Percentiles rank a stretch among this genome's conserved stretches.
phyloP scores from a whole-genome alignment of 2,113 vertebrate species.

The Etheostoma cragini region DNA sequence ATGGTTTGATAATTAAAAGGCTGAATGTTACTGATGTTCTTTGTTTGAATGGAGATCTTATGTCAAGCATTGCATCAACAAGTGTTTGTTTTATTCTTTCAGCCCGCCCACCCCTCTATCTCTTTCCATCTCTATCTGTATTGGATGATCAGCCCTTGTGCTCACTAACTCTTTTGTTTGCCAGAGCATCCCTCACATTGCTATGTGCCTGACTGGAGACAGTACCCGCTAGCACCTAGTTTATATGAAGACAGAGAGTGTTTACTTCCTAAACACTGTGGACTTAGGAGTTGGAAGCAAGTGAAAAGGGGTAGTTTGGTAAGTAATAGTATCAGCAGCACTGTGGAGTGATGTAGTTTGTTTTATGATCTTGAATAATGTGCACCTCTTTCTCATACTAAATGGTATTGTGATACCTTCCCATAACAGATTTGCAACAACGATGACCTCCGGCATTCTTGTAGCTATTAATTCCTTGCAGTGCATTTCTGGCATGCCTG shows the following conservation, averaged over 20 bases:
- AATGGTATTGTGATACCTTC: slow-evolving; percentile 12
- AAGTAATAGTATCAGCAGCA: slow-evolving; percentile 30
- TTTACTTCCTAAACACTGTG: slow-evolving; percentile 34
- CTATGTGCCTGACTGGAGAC: slow-evolving; percentile 80
- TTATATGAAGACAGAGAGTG: slow-evolving; percentile 49
- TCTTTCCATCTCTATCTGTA: slow-evolving; percentile 52
- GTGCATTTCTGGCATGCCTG: slow-evolving; percentile 44
- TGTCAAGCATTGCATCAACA: slow-evolving; percentile 42
- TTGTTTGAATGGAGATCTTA: slow-evolving; percentile 32
- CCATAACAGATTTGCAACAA: slow-evolving; percentile 36
- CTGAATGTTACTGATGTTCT: slow-evolving; percentile 1
- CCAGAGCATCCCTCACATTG: slow-evolving; percentile 72
- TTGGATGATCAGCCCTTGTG: slow-evolving; percentile 72
- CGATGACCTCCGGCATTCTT: slow-evolving; percentile 32
- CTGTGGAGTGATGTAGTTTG: not conserved
- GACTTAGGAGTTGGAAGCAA: slow-evolving; percentile 29
- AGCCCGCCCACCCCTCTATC: slow-evolving; percentile 45
- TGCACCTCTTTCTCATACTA: not conserved
- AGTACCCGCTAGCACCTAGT: slow-evolving; percentile 71
- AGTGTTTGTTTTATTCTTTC: slow-evolving; percentile 41
- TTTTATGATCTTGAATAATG: not conserved
- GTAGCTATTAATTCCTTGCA: slow-evolving; percentile 12
- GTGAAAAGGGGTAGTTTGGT: slow-evolving; percentile 37
- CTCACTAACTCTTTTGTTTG: slow-evolving; percentile 82
- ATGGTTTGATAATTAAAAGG: slow-evolving; percentile 7